Conservation (phyloP, 2,888 invertebrate species). For the Osedax fenrisi region DNA sequence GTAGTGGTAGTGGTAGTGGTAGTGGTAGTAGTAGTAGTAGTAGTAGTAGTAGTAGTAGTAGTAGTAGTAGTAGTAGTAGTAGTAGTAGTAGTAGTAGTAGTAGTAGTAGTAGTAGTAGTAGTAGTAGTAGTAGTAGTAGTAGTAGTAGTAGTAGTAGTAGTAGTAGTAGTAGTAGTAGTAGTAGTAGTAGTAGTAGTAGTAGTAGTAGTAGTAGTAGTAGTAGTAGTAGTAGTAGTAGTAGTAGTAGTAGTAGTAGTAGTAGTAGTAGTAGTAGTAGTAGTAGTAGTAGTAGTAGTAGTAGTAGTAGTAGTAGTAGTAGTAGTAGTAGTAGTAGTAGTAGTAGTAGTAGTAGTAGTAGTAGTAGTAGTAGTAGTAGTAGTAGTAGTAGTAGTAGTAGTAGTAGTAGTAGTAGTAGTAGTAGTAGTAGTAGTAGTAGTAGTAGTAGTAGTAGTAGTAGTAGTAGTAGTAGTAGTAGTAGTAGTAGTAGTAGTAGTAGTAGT, state of each 20-base stretch:
- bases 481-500: neutral
- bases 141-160: slow-evolving; percentile 5
- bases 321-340: neutral
- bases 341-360: neutral
- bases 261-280: slow-evolving; percentile 10
- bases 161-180: slow-evolving; percentile 3
- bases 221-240: neutral
- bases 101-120: neutral
- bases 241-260: slow-evolving; percentile 2
- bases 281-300: neutral
- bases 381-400: neutral
- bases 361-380: neutral
- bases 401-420: slow-evolving; percentile 2
- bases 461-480: neutral
- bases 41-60: neutral
- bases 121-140: slow-evolving; percentile 10
- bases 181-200: slow-evolving; percentile 7
- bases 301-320: neutral
- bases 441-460: neutral
- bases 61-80: neutral
- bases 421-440: neutral
- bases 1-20: neutral
- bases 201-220: slow-evolving; percentile 7
- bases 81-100: neutral
- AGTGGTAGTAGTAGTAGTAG: slow-evolving; percentile 6